Percentiles rank a stretch among this genome's conserved stretches.
Conservation (phyloP, 2,888 invertebrate genomes). For the Herminia tarsipennalis region DNA sequence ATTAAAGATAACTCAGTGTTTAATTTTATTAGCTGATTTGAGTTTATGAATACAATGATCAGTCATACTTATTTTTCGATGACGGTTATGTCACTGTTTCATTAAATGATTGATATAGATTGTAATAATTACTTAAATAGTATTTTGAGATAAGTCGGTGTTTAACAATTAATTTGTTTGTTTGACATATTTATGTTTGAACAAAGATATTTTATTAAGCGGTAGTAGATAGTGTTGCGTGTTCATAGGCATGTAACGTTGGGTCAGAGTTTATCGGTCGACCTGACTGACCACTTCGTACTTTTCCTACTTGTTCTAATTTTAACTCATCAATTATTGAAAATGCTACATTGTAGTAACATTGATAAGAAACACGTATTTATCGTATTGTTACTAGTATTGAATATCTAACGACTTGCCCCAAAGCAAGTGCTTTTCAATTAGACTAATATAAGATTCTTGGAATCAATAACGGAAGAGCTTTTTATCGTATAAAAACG, state of each 20-base stretch:
- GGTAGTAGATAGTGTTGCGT: conserved; percentile 32
- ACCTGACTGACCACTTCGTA: conserved; percentile 58
- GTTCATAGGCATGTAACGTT: conserved; percentile 28
- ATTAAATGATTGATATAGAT: background rate
- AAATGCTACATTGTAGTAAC: conserved; percentile 38
- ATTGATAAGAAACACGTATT: conserved; percentile 32
- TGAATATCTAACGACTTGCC: conserved; percentile 21
- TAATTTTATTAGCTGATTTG: no score
- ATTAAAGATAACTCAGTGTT: no score
- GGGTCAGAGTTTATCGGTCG: conserved; percentile 69
- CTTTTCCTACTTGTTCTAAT: conserved; percentile 77
- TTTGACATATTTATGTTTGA: conserved; percentile 43
- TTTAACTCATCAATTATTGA: conserved; percentile 58
- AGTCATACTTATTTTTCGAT: no score
- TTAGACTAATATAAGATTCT: no score
- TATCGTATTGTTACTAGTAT: conserved; percentile 24
- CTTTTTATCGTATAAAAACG: no score
- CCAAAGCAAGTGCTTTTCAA: no score
- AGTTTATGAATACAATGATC: no score
- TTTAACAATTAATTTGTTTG: conserved; percentile 45
- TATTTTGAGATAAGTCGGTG: conserved; percentile 22
- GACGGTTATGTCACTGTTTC: no score
- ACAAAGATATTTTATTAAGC: conserved; percentile 36
- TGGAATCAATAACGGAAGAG: no score
- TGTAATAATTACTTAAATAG: background rate